Evolutionary conservation across 2,797 vertebrate genomes (phyloP), one percentile per base, ranked within the genome.

Genomic region (Scolopax bukidnonensis): DNA sequence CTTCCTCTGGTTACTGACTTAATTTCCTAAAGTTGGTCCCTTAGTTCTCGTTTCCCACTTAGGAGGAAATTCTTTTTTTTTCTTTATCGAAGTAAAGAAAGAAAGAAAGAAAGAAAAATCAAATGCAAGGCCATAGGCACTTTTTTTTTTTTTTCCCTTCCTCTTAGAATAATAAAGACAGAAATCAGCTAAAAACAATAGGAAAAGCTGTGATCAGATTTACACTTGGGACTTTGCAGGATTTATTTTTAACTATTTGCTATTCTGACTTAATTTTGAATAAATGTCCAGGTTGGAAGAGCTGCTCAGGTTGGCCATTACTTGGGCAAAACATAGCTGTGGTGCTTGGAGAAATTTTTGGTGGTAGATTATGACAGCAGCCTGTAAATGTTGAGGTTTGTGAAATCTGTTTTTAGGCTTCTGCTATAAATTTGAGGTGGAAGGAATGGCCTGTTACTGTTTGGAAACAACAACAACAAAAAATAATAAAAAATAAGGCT

Each of bases 1-100:
- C 79, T 85, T 92, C 64, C 43, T 95, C 73, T 71, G 28, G 67
- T 74, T 81, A 45, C 76, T 94, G 67, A 78, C 87, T 89, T 84
- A 10, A 89, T 96, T 97, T 93, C 64, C 61, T 54, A 84, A 92
- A 41, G 45, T 84, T 82, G 94, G 59, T 82, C 57, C 81, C 36
- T 56, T 50, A n/a, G 27, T 85, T 93, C 76, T 83, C 1, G 0
- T 84, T 92, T 95, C 73, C 28, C 10, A 5, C 41, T 76, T 63
- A 47, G 70, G 56, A 93, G 71, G 68, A 87, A 77, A 82, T 65
- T 38, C 1, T 41, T 41, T 41, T 43, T 23, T 87, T 95, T 57
- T 69, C 4, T 60, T 81, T 76, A 57, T 68, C 38, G 41, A 54
- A 80, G 36, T 17, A 57, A 68, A 54, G 10, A 57, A 41, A 41